Evolutionary conservation across 1,140 invertebrate genomes (phyloP), one percentile per base, ranked within the genome.

Genomic region (Rhopalosiphum padi): DNA sequence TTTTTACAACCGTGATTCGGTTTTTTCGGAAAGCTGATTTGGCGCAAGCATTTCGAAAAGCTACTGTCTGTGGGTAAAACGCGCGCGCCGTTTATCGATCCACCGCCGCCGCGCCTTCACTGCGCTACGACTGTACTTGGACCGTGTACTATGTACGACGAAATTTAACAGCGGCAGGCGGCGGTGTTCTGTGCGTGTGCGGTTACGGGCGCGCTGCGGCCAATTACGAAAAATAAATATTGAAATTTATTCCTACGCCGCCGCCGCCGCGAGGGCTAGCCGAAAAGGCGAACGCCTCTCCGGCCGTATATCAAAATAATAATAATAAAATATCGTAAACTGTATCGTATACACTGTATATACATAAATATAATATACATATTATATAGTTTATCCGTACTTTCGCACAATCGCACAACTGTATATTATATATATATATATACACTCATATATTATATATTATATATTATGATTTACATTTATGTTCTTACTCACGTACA

Each of bases 171-270:
- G 15, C 11, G 30, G 25, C 43, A 7, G 30, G 43, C 43, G 43
- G 43, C 23, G 11, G 43, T 8, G 43, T 46, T 51, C 6, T 51
- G 86, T 30, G 51, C 18, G 86, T 51, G 48, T 35, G 48, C 37
- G 87, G 87, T 7, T 35, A 53, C 87, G n/a, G 48, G 18, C 48
- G 87, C 48, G 87, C 48, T 87, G 43, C n/a, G 48, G n/a, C 48
- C n/a, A 89, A 90, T 90, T 90, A 60, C 88, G 87, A 90, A 60
- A 90, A 60, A 90, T 90, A 90, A 90, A 55, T 88, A 88, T 88
- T 88, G n/a, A 88, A 88, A 90, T 90, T 53, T 55, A 90, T 90
- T 41, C 35, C 86, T n/a, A 11, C 86, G 46, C 15, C 43, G 43
- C 46, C 43, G 43, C 46, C 86, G 86, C 30, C 23, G 2, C 30